These are phyloP conservation scores for Rhinoraja longicauda DNA, from an alignment of 2,797 vertebrate species.

Conservation along the genomic window DNA sequence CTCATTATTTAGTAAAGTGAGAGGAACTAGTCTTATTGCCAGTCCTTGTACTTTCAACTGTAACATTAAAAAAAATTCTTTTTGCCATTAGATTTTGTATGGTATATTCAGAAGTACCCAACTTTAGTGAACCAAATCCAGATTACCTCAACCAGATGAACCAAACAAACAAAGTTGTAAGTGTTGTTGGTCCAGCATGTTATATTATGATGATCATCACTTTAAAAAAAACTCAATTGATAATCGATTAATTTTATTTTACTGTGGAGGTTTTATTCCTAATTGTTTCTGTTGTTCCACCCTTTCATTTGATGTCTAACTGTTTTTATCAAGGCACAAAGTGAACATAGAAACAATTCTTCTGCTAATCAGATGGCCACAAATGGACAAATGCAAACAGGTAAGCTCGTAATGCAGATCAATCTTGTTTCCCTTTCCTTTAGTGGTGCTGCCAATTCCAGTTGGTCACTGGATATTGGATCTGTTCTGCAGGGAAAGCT, in stretches of 20 bases:
- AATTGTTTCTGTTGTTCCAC: not conserved
- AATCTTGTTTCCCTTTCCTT: not conserved
- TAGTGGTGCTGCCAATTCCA: not conserved
- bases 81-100: slow-evolving; percentile 84
- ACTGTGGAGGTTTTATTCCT: not conserved
- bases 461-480: not conserved
- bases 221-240: no score
- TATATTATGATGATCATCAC: not conserved
- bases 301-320: slow-evolving; percentile 39
- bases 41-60: not conserved
- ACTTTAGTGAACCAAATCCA: slow-evolving; percentile 93
- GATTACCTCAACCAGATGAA: slow-evolving; percentile 73
- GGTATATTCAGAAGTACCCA: slow-evolving; percentile 97
- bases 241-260: not conserved
- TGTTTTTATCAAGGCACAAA: slow-evolving; percentile 66
- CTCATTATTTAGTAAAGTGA: not conserved
- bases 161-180: slow-evolving; percentile 80
- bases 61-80: slow-evolving; percentile 35
- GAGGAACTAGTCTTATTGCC: not conserved
- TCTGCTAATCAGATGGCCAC: slow-evolving; percentile 73
- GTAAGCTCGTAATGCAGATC: slow-evolving; percentile 56
- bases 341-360: slow-evolving; percentile 82
- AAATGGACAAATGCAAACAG: slow-evolving; percentile 75
- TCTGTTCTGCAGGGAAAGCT: not conserved
- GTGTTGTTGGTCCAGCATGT: slow-evolving; percentile 44